phyloP scores from a whole-genome alignment of 1,140 invertebrate species.

The Yoshiicerus persimilis region DNA sequence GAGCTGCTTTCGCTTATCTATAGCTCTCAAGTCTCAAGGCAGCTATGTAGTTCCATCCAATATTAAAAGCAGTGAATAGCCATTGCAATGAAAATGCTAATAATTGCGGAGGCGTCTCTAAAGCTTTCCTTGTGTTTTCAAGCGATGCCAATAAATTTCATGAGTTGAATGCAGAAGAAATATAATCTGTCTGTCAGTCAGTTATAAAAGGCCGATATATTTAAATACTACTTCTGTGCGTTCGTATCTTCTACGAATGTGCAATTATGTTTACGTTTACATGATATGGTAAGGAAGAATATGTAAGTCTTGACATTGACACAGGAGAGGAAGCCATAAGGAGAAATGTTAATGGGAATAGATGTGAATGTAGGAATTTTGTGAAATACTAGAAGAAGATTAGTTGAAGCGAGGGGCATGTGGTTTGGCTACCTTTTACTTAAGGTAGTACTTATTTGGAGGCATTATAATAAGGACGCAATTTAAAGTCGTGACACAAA shows the following conservation, averaged over 20 bases:
- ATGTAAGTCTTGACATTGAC: neutral
- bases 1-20: neutral
- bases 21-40: neutral
- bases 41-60: neutral
- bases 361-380: neutral
- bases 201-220: neutral
- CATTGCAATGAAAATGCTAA: constrained; percentile 5
- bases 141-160: neutral
- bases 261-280: neutral
- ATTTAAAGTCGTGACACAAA: no score
- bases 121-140: neutral
- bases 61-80: neutral
- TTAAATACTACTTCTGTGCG: neutral
- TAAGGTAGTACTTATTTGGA: neutral
- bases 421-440: neutral
- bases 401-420: neutral
- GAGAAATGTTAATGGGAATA: neutral
- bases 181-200: neutral
- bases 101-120: constrained; percentile 4
- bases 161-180: neutral
- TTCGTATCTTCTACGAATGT: neutral
- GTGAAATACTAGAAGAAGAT: neutral
- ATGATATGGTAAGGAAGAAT: neutral
- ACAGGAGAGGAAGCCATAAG: neutral
- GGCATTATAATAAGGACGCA: no score